Percentiles rank a stretch among this genome's conserved stretches.
phyloP scores from a whole-genome alignment of 2,797 vertebrate species.

The Serranus cabrilla region DNA sequence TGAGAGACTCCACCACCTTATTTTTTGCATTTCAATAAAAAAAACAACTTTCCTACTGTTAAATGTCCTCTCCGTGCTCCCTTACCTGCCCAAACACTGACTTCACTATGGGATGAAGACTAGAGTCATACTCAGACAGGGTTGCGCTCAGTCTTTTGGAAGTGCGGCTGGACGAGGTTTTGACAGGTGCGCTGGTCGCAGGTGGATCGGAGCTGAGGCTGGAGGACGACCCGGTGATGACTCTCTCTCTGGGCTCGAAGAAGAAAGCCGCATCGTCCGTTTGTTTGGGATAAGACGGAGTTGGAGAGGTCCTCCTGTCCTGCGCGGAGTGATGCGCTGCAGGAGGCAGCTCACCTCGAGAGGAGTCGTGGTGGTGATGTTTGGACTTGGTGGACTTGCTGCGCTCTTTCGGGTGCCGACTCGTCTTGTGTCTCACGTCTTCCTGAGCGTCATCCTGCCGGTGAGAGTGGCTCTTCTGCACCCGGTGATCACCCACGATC shows the following conservation, averaged over 20 bases:
- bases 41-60: neutral
- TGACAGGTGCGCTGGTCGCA: slow-evolving; percentile 65
- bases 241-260: slow-evolving; percentile 80
- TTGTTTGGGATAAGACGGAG: slow-evolving; percentile 72
- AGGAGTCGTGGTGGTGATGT: slow-evolving; percentile 71
- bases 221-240: slow-evolving; percentile 78
- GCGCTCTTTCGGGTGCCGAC: slow-evolving; percentile 69
- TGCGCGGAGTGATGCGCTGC: slow-evolving; percentile 56
- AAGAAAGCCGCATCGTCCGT: slow-evolving; percentile 83
- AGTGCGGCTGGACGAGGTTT: slow-evolving; percentile 90
- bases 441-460: slow-evolving; percentile 80
- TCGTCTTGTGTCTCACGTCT: slow-evolving; percentile 69
- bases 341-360: slow-evolving; percentile 60
- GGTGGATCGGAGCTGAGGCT: slow-evolving; percentile 75
- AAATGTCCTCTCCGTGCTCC: neutral
- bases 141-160: slow-evolving; percentile 73
- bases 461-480: slow-evolving; percentile 73
- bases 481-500: slow-evolving; percentile 69
- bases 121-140: slow-evolving; percentile 79
- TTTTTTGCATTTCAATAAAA: neutral
- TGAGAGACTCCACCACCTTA: no score
- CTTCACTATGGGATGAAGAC: slow-evolving; percentile 93
- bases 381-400: slow-evolving; percentile 75
- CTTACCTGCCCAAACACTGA: slow-evolving; percentile 89
- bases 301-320: slow-evolving; percentile 74